These are phyloP conservation scores for Girardinus metallicus DNA, from an alignment of 2,797 vertebrate species.

Conservation along the genomic window DNA sequence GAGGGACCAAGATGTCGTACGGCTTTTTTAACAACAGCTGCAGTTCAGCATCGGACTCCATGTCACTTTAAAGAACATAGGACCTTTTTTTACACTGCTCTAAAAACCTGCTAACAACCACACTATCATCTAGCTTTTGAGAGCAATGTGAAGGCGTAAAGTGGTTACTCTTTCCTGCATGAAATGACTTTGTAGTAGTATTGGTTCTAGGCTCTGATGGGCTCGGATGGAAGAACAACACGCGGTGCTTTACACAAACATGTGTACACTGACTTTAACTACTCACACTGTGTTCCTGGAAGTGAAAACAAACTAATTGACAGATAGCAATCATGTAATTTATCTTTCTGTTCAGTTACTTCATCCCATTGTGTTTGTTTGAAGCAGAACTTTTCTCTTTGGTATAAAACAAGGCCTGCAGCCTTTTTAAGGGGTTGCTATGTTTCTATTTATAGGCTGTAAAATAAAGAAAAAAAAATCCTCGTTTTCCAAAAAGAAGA, in stretches of 20 bases:
- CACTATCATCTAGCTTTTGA: background rate
- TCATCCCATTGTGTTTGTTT: background rate
- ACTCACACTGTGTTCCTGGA: background rate
- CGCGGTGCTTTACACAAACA: background rate
- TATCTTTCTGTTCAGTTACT: background rate
- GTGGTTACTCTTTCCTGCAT: background rate
- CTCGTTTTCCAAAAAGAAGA: background rate
- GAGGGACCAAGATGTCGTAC: slow-evolving; percentile 47
- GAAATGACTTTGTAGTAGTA: background rate
- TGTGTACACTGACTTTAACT: background rate
- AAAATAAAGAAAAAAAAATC: background rate
- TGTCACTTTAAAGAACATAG: slow-evolving; percentile 1
- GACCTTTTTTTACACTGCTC: background rate
- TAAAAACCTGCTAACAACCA: background rate
- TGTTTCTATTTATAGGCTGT: background rate
- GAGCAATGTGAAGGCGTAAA: background rate
- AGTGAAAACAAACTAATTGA: background rate
- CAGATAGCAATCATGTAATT: background rate
- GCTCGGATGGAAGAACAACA: background rate
- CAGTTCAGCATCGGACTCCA: slow-evolving; percentile 35
- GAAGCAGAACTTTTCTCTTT: background rate
- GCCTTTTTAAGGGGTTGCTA: background rate
- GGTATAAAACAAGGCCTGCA: background rate
- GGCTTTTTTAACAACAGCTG: slow-evolving; percentile 63
- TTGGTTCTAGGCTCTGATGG: background rate